phyloP scores from a whole-genome alignment of 2,113 vertebrate genomes.

The Centrocercus urophasianus region DNA sequence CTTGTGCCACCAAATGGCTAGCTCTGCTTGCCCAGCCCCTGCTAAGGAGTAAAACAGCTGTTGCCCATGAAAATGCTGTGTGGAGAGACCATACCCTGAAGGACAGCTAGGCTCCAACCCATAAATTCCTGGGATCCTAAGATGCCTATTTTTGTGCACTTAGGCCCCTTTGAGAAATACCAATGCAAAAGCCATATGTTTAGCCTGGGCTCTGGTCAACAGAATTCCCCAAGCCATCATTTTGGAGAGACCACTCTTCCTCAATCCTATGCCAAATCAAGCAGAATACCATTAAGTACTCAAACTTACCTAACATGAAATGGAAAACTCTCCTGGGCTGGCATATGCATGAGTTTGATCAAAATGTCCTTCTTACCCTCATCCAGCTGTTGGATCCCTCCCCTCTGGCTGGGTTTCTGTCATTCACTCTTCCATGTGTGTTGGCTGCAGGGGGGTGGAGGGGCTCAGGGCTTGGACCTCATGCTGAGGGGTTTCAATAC shows the following conservation, averaged over 20 bases:
- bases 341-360: neutral
- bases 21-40: neutral
- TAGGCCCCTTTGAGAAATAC: neutral
- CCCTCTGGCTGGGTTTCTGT: neutral
- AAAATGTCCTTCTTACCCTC: neutral
- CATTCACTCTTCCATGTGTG: neutral
- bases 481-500: neutral
- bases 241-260: neutral
- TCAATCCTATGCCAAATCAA: neutral
- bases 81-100: neutral
- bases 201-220: neutral
- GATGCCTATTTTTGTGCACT: neutral
- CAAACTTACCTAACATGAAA: accelerated
- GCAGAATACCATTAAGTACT: neutral
- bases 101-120: neutral
- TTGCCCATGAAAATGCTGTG: neutral
- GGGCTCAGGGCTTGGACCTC: neutral
- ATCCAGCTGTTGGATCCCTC: accelerated
- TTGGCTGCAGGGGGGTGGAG: neutral
- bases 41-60: neutral
- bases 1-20: neutral
- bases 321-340: neutral
- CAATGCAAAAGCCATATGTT: neutral
- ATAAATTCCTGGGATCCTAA: neutral
- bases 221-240: neutral